These are phyloP conservation scores for Idris sp. DNA, from an alignment of 1,140 invertebrate species.

Conservation along the genomic window DNA sequence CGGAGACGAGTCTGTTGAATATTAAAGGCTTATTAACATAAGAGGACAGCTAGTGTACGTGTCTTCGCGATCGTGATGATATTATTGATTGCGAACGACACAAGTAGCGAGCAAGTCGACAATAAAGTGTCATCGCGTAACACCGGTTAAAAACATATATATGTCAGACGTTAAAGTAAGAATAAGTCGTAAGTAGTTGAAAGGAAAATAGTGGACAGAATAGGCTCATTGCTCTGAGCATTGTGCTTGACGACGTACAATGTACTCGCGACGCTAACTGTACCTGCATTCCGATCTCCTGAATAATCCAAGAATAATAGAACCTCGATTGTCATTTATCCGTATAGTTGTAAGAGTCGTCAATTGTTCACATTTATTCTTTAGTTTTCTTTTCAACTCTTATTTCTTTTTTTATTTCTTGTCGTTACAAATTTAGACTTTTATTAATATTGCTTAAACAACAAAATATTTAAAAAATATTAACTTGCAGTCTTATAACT, in stretches of 20 bases:
- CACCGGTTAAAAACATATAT: conserved; percentile 58
- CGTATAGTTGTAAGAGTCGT: conserved; percentile 45
- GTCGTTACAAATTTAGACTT: conserved; percentile 55
- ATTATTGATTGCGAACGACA: conserved; percentile 72
- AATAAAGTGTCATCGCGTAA: conserved; percentile 66
- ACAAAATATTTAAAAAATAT: no score
- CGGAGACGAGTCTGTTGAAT: conserved; percentile 67
- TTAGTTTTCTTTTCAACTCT: conserved; percentile 37
- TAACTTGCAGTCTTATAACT: no score
- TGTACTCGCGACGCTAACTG: conserved; percentile 67
- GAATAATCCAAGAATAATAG: conserved; percentile 69
- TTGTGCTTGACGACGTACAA: conserved; percentile 64
- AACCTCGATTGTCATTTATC: conserved; percentile 62
- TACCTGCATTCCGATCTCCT: conserved; percentile 73
- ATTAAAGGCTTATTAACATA: conserved; percentile 75
- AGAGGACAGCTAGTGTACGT: conserved; percentile 71
- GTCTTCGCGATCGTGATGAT: conserved; percentile 74
- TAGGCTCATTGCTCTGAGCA: conserved; percentile 65
- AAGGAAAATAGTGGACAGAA: conserved; percentile 63
- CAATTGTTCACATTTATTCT: conserved; percentile 53
- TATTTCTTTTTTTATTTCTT: conserved; percentile 22
- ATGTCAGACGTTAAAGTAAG: conserved; percentile 60
- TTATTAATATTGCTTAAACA: no score
- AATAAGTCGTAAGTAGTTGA: conserved; percentile 62
- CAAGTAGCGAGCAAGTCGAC: conserved; percentile 57